Percentiles rank a stretch among this genome's conserved stretches.
phyloP scores from a whole-genome alignment of 2,797 vertebrate species.

The Spinus olivaceus region DNA sequence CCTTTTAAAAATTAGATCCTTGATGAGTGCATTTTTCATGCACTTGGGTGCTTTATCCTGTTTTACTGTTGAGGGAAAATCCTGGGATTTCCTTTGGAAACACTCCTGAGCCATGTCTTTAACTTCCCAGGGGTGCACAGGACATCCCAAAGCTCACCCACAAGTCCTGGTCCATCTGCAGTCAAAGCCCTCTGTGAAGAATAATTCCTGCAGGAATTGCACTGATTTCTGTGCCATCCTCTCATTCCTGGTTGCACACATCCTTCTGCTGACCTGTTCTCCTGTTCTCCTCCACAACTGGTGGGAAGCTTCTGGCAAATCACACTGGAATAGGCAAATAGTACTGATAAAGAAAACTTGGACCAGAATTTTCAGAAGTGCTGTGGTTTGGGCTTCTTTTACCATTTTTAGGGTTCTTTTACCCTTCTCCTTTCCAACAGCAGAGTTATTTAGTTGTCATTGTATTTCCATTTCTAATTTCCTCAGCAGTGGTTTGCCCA shows the following conservation, averaged over 20 bases:
- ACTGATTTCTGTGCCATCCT: neutral
- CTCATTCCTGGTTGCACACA: neutral
- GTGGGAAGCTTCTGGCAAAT: neutral
- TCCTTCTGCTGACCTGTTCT: neutral
- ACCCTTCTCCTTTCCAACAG: neutral
- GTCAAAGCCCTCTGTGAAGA: neutral
- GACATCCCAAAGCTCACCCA: neutral
- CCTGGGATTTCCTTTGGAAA: neutral
- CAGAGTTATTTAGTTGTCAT: neutral
- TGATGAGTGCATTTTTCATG: constrained; percentile 5
- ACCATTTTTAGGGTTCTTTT: neutral
- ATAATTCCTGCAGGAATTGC: neutral
- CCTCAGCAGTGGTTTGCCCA: neutral
- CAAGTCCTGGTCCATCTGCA: neutral
- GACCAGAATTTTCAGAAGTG: neutral
- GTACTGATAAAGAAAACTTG: neutral
- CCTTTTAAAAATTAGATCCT: constrained; percentile 34
- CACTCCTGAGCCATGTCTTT: neutral
- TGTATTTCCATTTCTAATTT: neutral
- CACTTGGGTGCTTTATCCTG: neutral
- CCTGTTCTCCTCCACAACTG: neutral
- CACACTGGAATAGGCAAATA: neutral
- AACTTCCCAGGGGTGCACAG: neutral
- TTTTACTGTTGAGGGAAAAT: neutral
- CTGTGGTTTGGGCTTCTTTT: neutral